Evolutionary conservation across 2,113 vertebrate species (phyloP), one percentile per base, ranked within the genome.

Genomic region (Aphyosemion australe): DNA sequence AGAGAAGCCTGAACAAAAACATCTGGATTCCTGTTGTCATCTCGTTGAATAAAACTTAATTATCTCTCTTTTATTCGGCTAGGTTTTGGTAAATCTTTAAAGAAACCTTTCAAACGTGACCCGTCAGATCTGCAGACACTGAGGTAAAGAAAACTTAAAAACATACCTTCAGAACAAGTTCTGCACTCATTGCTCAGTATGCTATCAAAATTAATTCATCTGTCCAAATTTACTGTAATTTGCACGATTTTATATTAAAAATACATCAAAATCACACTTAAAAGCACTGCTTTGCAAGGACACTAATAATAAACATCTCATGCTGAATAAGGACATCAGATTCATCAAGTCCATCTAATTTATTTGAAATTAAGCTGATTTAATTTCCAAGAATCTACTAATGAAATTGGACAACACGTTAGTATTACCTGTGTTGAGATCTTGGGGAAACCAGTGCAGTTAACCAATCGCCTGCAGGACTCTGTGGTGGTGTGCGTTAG

Each of bases 151-250:
- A 53, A 39, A 45, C 57, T 26, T 2, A 32, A 21, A 58, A 51
- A 26, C 61, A 37, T 63, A 74, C 18, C n/a, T 63, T 70, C 19
- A 54, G 14, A 59, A 69, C 16, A 21, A 48, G 53, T 49, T 64
- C 34, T 13, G 12, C 34, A 41, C 46, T 37, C 15, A 10, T 31
- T n/a, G n/a, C 13, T 77, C 59, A 13, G 61, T 47, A 20, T 14
- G 54, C 67, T 65, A 77, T 76, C 57, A 79, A 84, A 87, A 78
- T 72, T 64, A 71, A 37, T 19, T n/a, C n/a, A n/a, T 37, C 54
- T 61, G 10, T 48, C 39, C 5, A 60, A 65, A 49, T 20, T 26
- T 12, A 48, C 37, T 12, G 19, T 39, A 31, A n/a, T 18, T 45
- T 37, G 26, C 21, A 60, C 31, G 1, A 26, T 1, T 46, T 46